A percentile compares a stretch with the other conserved stretches of the same genome.
Evolutionary conservation across 2,113 vertebrate genomes (phyloP).

Genomic region (Lycaon pictus): DNA sequence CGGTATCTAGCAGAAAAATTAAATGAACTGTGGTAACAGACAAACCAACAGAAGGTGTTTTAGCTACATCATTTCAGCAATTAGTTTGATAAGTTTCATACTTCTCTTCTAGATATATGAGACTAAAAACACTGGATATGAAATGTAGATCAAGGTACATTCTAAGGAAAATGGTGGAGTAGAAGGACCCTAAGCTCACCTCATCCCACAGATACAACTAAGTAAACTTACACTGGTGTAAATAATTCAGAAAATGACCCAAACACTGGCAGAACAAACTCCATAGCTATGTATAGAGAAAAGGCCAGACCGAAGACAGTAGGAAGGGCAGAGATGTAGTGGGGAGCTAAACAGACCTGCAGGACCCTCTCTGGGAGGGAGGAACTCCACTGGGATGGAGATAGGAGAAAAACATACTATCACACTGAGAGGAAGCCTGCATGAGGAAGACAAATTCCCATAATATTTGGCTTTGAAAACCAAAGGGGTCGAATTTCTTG

Average conservation of each 20-base stretch:
- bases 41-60: conserved; percentile 1
- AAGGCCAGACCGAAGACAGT: not conserved
- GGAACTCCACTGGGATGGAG: not conserved
- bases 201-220: not conserved
- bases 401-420: not conserved
- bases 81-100: not conserved
- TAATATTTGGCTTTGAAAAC: not conserved
- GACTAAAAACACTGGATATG: not conserved
- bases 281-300: not conserved
- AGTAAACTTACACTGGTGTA: not conserved
- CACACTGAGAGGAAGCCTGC: not conserved
- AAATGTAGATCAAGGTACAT: not conserved
- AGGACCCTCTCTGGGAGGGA: not conserved
- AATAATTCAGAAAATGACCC: not conserved
- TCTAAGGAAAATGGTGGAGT: not conserved
- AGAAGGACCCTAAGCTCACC: not conserved
- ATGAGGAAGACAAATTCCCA: not conserved
- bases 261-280: not conserved
- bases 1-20: not conserved
- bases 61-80: not conserved
- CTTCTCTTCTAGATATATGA: conserved; percentile 7
- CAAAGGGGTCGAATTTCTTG: not conserved
- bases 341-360: not conserved
- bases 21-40: not conserved
- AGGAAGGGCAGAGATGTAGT: not conserved